Evolutionary conservation across 2,888 invertebrate genomes (phyloP).

Genomic region (Epirrhoe tristata): DNA sequence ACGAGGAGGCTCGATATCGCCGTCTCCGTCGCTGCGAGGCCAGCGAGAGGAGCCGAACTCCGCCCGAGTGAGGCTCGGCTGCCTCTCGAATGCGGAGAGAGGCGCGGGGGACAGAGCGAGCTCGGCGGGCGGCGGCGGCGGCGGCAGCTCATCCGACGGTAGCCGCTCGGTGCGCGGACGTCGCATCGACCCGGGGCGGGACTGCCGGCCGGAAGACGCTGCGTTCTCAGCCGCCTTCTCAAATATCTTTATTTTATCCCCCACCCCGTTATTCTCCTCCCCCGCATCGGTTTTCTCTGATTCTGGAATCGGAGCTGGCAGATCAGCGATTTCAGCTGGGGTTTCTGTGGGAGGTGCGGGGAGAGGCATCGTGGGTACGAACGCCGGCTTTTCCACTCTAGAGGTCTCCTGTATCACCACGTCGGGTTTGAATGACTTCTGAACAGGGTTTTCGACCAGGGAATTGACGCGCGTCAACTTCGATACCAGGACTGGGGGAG

Average conservation of each 20-base stretch:
- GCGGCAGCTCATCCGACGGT: conserved; percentile 41
- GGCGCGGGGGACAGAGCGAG: conserved; percentile 48
- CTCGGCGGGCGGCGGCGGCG: conserved; percentile 38
- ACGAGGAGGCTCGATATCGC: conserved; percentile 54
- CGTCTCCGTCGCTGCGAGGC: conserved; percentile 35
- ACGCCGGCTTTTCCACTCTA: conserved; percentile 32
- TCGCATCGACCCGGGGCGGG: conserved; percentile 73
- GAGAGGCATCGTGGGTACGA: conserved; percentile 30
- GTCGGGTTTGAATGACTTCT: conserved; percentile 32
- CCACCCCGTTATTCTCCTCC: conserved; percentile 77
- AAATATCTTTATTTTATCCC: conserved; percentile 80
- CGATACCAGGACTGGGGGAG: conserved; percentile 46
- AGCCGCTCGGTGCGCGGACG: conserved; percentile 58
- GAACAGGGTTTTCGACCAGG: conserved; percentile 43
- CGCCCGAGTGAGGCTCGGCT: conserved; percentile 58
- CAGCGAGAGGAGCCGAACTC: conserved; percentile 34
- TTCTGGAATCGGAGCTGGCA: conserved; percentile 30
- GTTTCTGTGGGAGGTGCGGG: conserved; percentile 12
- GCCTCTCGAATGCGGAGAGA: conserved; percentile 60
- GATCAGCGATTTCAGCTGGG: conserved; percentile 17
- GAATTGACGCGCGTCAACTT: conserved; percentile 45
- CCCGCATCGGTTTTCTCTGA: conserved; percentile 29
- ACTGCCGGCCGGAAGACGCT: conserved; percentile 58
- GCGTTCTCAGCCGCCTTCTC: conserved; percentile 79
- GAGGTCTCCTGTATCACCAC: conserved; percentile 15